Base-by-base conservation (phyloP, 1,140 invertebrate species). In the Pogonognathellus flavescens region DNA sequence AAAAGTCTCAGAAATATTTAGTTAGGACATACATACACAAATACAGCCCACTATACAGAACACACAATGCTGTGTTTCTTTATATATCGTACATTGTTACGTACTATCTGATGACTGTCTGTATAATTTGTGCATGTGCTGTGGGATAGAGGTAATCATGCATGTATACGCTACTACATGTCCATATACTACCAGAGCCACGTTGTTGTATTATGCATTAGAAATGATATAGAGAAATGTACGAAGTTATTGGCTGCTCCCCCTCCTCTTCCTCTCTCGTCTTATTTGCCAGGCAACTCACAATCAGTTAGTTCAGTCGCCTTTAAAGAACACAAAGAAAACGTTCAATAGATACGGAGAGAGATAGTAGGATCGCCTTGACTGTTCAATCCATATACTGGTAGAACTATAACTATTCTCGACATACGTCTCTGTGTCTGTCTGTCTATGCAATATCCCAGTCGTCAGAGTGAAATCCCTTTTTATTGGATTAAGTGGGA, bases 191-290 rank as follows among this genome's bases (percentile, higher is more conserved):
- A 11, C 16, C 11, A 14, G 2, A 14, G 11, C 16, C 53, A 11
- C 2, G 1, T 55, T 11, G 1, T 14, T 55, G 9, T 9, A 55
- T 55, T 55, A 2, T 16, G 9, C 14, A 31, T 25, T 41, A 66
- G 1, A 66, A 66, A 66, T 66, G 62, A 25, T 25, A 66, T 55
- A 55, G 53, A 13, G 7, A 55, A 11, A 10, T 55, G 11, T 16
- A 55, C 53, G 16, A 66, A 66, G 62, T 66, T 66, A 66, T 66
- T 66, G 62, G 62, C 62, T 66, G 20, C 25, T 60, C 14, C 62
- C 62, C 62, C 62, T 66, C 62, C 62, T 25, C 62, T 10, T 60
- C n/a, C 59, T 60, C 59, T 60, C 20, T 60, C 59, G 1, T 25
- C 22, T 2, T 22, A 0, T 60, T 60, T 18, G 57, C 8, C n/a